A percentile compares a stretch with the other conserved stretches of the same genome.
Conservation (phyloP, 2,888 invertebrate species). For the Athalia rosae region DNA sequence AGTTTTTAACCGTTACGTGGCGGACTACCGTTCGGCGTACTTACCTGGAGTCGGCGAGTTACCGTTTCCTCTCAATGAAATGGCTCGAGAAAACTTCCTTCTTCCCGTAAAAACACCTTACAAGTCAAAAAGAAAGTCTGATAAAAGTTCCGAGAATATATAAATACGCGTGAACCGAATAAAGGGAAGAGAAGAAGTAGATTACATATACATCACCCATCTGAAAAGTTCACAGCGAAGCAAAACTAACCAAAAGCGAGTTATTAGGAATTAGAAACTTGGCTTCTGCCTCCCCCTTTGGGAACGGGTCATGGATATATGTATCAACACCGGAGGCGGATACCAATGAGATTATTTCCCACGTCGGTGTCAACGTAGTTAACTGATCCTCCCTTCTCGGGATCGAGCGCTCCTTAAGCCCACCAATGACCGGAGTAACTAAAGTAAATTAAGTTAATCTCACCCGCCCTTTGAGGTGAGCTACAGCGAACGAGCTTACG, state of each 20-base stretch:
- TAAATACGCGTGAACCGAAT: background rate
- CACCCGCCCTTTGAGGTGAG: background rate
- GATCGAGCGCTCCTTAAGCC: background rate
- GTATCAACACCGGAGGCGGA: slow-evolving; percentile 27
- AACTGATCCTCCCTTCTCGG: slow-evolving; percentile 26
- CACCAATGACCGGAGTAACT: slow-evolving; percentile 17
- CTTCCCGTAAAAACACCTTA: background rate
- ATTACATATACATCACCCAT: background rate
- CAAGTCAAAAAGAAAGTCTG: background rate
- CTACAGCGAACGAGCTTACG: background rate
- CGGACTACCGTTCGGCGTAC: background rate
- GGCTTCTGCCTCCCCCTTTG: background rate
- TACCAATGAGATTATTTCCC: slow-evolving; percentile 33
- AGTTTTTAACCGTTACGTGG: slow-evolving; percentile 7
- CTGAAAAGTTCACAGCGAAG: background rate
- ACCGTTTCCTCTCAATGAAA: slow-evolving; percentile 5
- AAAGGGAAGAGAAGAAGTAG: background rate
- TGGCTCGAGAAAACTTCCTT: slow-evolving; percentile 1
- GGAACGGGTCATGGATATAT: slow-evolving; percentile 6
- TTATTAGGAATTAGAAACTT: slow-evolving; percentile 29
- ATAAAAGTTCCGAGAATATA: background rate
- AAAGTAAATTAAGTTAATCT: slow-evolving; percentile 18
- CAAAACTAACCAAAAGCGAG: slow-evolving; percentile 6
- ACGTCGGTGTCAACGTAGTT: slow-evolving; percentile 26
- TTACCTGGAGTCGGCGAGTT: too few relatives aligned